Evolutionary conservation across 1,140 invertebrate species (phyloP), one percentile per base, ranked within the genome.

Genomic region (Proctacanthus coquilletti): DNA sequence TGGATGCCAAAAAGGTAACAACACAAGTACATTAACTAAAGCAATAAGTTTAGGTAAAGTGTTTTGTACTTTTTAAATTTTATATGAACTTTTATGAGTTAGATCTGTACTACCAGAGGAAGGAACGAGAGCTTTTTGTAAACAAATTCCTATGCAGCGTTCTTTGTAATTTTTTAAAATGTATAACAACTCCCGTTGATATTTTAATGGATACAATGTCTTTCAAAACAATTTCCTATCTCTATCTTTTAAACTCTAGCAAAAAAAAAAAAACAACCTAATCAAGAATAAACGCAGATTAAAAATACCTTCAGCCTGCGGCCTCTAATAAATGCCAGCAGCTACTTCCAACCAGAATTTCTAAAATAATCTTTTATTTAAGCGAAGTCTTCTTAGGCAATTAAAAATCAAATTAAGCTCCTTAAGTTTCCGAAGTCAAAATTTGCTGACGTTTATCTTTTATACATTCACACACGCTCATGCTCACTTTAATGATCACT

Each of bases 1-100:
- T 72, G 85, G 84, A 80, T 91, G 85, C 73, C 75, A 84, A 66
- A 86, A 88, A 89, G 86, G 86, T 89, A 89, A 84, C 68, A 21
- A n/a, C n/a, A n/a, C n/a, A n/a, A n/a, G n/a, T n/a, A n/a, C n/a
- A n/a, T n/a, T n/a, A n/a, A n/a, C n/a, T n/a, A n/a, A 41, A 18
- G 23, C n/a, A 6, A 8, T 25, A 25, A 25, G 15, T 17, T 33
- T 17, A 14, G 18, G 15, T 33, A 2, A 14, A 33, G 4, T 17
- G 15, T 10, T 14, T 6, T 25, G 23, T 8, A 25, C 6, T 25
- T n/a, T 25, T 25, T n/a, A 25, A 25, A 25, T 25, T 25, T 8
- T 8, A 25, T 8, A 25, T 8, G n/a, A n/a, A 25, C 23, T 25
- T 8, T 25, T 8, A 25, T 25, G 6, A n/a, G 23, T 8, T 25